These are phyloP conservation scores for Oreochromis niloticus DNA, from an alignment of 2,113 vertebrate species.

Conservation along the genomic window DNA sequence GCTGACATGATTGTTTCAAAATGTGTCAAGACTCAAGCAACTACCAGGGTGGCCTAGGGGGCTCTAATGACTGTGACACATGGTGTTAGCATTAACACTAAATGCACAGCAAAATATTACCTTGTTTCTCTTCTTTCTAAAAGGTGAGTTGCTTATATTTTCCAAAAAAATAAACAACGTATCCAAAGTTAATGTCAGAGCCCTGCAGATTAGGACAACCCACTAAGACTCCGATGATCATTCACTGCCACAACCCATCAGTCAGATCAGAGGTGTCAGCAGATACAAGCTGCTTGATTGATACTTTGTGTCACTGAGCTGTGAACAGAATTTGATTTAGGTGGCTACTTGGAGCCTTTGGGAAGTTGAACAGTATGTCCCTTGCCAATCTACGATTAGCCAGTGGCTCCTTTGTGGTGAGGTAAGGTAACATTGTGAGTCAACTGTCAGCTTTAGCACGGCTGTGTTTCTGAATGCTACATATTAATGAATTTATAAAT, in stretches of 20 bases:
- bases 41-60: not conserved
- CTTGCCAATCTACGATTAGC: constrained; percentile 59
- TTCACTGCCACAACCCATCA: constrained; percentile 62
- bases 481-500: not conserved
- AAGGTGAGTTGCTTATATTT: not conserved
- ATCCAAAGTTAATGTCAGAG: constrained; percentile 19
- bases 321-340: constrained; percentile 59
- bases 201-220: constrained; percentile 32
- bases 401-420: constrained; percentile 15
- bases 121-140: not conserved
- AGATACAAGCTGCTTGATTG: constrained; percentile 51
- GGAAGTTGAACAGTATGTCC: constrained; percentile 57
- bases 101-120: not conserved
- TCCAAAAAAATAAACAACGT: not conserved
- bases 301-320: constrained; percentile 58
- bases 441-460: constrained; percentile 17
- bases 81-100: constrained; percentile 11
- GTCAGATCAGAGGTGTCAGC: constrained; percentile 37
- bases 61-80: constrained; percentile 5
- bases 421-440: constrained; percentile 33
- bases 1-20: constrained; percentile 63
- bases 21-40: constrained; percentile 55
- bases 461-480: not conserved
- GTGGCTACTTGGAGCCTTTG: constrained; percentile 41
- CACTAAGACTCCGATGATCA: constrained; percentile 45